These are phyloP conservation scores for Ennomos erosarius DNA, from an alignment of 2,888 invertebrate genomes.

Conservation along the genomic window DNA sequence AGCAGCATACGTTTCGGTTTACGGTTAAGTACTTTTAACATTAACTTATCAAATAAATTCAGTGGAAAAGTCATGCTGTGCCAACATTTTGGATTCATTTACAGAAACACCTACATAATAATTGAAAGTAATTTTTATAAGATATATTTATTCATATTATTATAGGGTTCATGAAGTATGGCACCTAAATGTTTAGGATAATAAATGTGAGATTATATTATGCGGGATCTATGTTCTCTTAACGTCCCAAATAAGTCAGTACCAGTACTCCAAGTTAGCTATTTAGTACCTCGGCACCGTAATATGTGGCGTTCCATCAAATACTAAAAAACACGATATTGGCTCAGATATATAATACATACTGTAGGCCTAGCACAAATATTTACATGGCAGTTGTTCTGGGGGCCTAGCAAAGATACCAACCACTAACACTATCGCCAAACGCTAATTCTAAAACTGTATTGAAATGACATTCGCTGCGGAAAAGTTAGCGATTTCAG, in stretches of 20 bases:
- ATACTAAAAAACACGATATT: neutral
- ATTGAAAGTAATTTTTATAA: conserved; percentile 17
- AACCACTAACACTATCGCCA: no score
- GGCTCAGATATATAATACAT: no score
- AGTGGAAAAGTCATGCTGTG: conserved; percentile 28
- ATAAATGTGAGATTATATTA: conserved; percentile 22
- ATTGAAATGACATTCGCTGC: no score
- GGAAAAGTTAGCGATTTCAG: no score
- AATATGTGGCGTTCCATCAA: conserved; percentile 1
- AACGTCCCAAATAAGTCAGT: conserved; percentile 28
- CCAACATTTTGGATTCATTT: conserved; percentile 35
- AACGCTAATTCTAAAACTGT: no score
- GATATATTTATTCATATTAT: conserved; percentile 11
- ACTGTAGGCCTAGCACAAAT: no score
- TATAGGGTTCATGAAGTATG: conserved; percentile 1
- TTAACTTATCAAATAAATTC: neutral
- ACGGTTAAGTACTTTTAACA: no score
- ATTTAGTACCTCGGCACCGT: conserved; percentile 6
- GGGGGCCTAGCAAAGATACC: no score
- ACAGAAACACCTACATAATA: conserved; percentile 7
- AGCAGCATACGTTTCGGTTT: neutral
- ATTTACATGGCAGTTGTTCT: no score
- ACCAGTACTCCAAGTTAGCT: conserved; percentile 2
- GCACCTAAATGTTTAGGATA: conserved; percentile 13
- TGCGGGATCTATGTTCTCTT: conserved; percentile 38